Evolutionary conservation across 2,113 vertebrate genomes (phyloP), one percentile per base, ranked within the genome.

Genomic region (Solea senegalensis): DNA sequence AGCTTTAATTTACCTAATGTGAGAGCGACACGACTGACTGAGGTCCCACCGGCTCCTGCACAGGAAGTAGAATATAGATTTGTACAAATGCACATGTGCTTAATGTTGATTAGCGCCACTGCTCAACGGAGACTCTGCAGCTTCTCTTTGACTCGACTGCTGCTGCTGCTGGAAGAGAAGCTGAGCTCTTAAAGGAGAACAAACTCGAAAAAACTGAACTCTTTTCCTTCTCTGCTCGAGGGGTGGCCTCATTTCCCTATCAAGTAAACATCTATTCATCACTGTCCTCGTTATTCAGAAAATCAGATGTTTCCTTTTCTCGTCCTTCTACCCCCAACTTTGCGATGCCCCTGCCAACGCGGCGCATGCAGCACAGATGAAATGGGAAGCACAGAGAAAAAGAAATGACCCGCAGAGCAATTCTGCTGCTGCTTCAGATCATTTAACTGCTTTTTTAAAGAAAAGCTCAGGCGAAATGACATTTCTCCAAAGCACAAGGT

Each of bases 1-100:
- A 88, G 65, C 80, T 21, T 1, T 21, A 21, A 80, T 80, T 78
- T 75, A 69, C 53, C 50, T 88, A 81, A 88, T 83, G 63, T 74
- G 34, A 43, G 57, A 39, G 43, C 40, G 68, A 74, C 82, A 76
- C 64, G 62, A 56, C 67, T 41, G 14, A 66, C 67, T 41, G 14
- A 66, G 58, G 63, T 46, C 65, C 74, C 55, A 56, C 13, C 68
- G 76, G 74, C 61, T 59, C 15, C 65, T 13, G 9, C 44, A 16
- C 63, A 70, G 62, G 45, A 77, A 72, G 81, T 60, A 6, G 5
- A 9, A 44, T 60, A 46, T 34, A 21, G 7, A 54, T 72, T 69
- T 16, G 14, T 7, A 27, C 49, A 43, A 52, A 12, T 46, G 72
- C 63, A 51, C 44, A 9, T 45, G 26, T 60, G 51, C 44, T 58